These are phyloP conservation scores for Amia ocellicauda DNA, from an alignment of 2,113 vertebrate species.

Conservation along the genomic window DNA sequence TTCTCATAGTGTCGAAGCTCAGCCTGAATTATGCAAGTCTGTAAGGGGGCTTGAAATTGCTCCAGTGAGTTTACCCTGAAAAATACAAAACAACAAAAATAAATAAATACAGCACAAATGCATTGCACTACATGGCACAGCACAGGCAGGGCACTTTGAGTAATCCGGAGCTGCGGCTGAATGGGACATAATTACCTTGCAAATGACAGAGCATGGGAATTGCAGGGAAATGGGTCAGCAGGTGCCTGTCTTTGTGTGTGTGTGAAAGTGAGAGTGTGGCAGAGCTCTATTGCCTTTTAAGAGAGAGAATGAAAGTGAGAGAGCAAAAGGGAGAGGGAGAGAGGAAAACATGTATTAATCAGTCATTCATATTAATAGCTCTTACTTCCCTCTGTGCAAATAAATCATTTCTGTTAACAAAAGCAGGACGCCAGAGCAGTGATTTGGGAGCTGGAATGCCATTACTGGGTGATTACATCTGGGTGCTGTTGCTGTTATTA, in stretches of 20 bases:
- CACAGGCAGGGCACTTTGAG: constrained; percentile 26
- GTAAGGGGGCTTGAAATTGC: constrained; percentile 43
- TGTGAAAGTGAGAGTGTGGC: constrained; percentile 11
- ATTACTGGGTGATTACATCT: constrained; percentile 48
- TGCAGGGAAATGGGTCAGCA: constrained; percentile 4
- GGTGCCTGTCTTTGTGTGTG: constrained; percentile 1
- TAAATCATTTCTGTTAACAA: constrained; percentile 34
- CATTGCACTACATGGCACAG: too few species aligned
- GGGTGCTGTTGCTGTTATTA: constrained; percentile 34
- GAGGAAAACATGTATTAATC: neutral
- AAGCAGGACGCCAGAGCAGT: constrained; percentile 33
- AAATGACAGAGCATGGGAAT: constrained; percentile 22
- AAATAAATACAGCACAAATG: too few species aligned
- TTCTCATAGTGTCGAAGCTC: constrained; percentile 19
- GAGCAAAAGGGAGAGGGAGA: neutral
- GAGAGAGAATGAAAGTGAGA: neutral
- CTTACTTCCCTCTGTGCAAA: constrained; percentile 3
- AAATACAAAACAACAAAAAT: too few species aligned
- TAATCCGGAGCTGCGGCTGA: constrained; percentile 24
- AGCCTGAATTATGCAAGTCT: constrained; percentile 39
- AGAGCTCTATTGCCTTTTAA: constrained; percentile 12
- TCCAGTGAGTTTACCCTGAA: constrained; percentile 14
- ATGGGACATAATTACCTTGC: constrained; percentile 23
- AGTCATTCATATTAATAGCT: neutral
- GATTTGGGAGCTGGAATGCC: constrained; percentile 40